These are phyloP conservation scores for Anastrepha obliqua DNA, from an alignment of 1,140 invertebrate species.

Conservation along the genomic window DNA sequence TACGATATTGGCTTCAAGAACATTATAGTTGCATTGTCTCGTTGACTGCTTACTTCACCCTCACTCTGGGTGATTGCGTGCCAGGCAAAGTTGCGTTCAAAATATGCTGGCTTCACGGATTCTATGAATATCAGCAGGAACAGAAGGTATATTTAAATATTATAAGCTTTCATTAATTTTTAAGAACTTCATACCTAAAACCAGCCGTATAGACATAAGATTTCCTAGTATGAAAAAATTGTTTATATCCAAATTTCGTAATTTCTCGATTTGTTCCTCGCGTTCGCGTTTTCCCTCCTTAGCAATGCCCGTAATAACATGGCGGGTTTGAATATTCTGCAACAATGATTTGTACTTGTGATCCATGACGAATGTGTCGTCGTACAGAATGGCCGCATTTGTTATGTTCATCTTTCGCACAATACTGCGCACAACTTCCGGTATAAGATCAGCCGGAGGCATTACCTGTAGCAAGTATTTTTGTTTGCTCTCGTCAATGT, in stretches of 20 bases:
- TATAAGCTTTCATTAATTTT: constrained; percentile 22
- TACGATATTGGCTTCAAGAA: constrained; percentile 80
- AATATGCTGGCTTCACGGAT: constrained; percentile 71
- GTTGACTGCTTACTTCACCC: constrained; percentile 80
- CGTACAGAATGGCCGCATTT: constrained; percentile 93
- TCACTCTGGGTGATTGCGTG: constrained; percentile 82
- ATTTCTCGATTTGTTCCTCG: constrained; percentile 80
- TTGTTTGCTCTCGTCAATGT: constrained; percentile 80
- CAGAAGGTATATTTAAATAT: background rate
- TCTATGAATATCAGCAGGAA: constrained; percentile 59
- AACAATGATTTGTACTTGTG: constrained; percentile 93
- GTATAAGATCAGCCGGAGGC: constrained; percentile 88
- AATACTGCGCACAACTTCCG: constrained; percentile 87
- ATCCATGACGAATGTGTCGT: constrained; percentile 91
- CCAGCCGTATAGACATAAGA: constrained; percentile 81
- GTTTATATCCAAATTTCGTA: constrained; percentile 88
- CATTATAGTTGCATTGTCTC: constrained; percentile 83
- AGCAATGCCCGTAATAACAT: constrained; percentile 84
- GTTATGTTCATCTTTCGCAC: constrained; percentile 88
- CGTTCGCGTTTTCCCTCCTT: constrained; percentile 77
- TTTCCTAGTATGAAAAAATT: constrained; percentile 90
- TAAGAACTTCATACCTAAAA: constrained; percentile 75
- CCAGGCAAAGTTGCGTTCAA: constrained; percentile 78
- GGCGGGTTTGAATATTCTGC: constrained; percentile 89
- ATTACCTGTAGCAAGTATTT: constrained; percentile 85